Evolutionary conservation across 1,140 invertebrate species (phyloP), one percentile per base, ranked within the genome.

Genomic region (Lepidurus couesii): DNA sequence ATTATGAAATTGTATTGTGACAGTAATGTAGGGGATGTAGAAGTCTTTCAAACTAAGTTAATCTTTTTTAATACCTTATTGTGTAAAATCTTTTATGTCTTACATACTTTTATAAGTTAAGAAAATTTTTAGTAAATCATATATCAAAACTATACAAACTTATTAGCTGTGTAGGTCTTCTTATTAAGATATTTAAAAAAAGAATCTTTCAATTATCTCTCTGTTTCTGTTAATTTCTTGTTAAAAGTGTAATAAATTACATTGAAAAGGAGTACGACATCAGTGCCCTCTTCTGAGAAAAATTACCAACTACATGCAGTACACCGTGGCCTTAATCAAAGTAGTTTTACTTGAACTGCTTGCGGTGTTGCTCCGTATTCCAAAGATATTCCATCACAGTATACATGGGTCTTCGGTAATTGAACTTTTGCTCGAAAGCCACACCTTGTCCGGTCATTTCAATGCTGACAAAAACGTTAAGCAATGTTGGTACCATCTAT

Each of bases 381-480:
- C 96, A 98, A 13, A 98, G 87, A 86, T 95, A 96, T 82, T 96
- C 91, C 90, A 98, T 93, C 1, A 97, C 91, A 75, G 91, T 88
- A 84, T 98, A 98, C 95, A 98, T 98, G 8, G 96, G 96, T 78
- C 94, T 87, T 53, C 96, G 88, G 84, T 98, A 98, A 84, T 97
- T 96, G 84, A 98, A 98, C 86, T 98, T 98, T 85, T 98, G 95
- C 84, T 98, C 96, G 86, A 98, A 98, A 83, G 94, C 90, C 8
- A 98, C 96, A 84, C 91, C 94, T 84, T 98, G 93, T 0, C 96
- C 96, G 3, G 96, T 98, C 93, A 97, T 96, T 87, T 98, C 96
- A 79, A 98, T 98, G 79, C 93, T 93, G 45, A 98, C 96, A 86
- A 98, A 98, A 4, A 98, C 95, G 83, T 95, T 89, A 26, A 97